A percentile compares a stretch with the other conserved stretches of the same genome.
Evolutionary conservation across 1,140 invertebrate genomes (phyloP).

Genomic region (Maniola jurtina): DNA sequence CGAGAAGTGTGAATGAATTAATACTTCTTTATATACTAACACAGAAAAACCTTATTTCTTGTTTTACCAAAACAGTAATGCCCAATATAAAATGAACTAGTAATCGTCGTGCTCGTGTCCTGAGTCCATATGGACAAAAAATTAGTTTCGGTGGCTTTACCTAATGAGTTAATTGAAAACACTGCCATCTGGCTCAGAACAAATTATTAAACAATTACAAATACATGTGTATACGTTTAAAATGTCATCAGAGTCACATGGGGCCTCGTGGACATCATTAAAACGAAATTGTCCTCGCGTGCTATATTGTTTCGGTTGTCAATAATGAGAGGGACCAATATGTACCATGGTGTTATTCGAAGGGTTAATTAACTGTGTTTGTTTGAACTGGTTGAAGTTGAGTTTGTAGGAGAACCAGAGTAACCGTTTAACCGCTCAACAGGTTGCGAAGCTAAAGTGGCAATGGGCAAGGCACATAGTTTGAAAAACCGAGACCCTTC

Average conservation of each 20-base stretch:
- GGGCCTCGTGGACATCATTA: slow-evolving; percentile 16
- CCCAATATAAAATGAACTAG: too few species aligned
- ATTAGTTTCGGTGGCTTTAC: not conserved
- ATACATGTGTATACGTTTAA: slow-evolving; percentile 46
- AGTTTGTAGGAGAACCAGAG: too few species aligned
- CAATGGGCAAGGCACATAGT: too few species aligned
- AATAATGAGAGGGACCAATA: slow-evolving; percentile 2
- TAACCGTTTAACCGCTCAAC: too few species aligned
- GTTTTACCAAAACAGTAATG: too few species aligned
- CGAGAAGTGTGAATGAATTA: too few species aligned
- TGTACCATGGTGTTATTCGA: not conserved
- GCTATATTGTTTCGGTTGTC: slow-evolving; percentile 22
- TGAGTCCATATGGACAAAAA: not conserved
- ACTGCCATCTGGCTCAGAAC: slow-evolving; percentile 36
- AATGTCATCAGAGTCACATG: slow-evolving; percentile 41
- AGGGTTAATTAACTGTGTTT: slow-evolving; percentile 6
- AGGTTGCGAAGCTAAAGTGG: too few species aligned
- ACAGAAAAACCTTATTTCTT: too few species aligned
- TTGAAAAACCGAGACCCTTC: too few species aligned
- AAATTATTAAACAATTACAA: slow-evolving; percentile 44
- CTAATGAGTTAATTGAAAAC: slow-evolving; percentile 24
- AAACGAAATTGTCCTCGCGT: slow-evolving; percentile 17
- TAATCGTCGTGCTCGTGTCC: not conserved
- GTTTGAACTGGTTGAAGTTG: too few species aligned
- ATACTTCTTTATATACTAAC: too few species aligned